Conservation (phyloP, 1,140 invertebrate species). For the Nilaparvata lugens region DNA sequence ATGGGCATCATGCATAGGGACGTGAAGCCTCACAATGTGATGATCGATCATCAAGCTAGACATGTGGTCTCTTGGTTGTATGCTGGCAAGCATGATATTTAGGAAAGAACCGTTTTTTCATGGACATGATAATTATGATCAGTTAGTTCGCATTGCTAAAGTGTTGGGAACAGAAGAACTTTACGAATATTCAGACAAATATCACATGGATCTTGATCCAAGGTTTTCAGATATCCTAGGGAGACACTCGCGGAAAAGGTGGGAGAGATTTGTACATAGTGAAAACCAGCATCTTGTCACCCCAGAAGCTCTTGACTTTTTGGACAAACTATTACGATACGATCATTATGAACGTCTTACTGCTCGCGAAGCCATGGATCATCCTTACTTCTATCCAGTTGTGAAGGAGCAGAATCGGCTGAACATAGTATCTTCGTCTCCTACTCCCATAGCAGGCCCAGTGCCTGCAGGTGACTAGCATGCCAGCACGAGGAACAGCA, state of each 20-base stretch:
- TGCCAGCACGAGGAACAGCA: slow-evolving; percentile 2
- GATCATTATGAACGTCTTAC: slow-evolving; percentile 98
- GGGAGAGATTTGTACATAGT: slow-evolving; percentile 98
- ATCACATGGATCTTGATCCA: slow-evolving; percentile 96
- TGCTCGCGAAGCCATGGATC: slow-evolving; percentile 98
- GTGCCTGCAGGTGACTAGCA: slow-evolving; percentile 14
- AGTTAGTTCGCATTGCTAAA: slow-evolving; percentile 98
- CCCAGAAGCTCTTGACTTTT: slow-evolving; percentile 96
- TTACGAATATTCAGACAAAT: slow-evolving; percentile 99
- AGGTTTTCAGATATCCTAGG: slow-evolving; percentile 35
- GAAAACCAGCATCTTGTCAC: slow-evolving; percentile 99
- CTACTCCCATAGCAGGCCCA: slow-evolving; percentile 43
- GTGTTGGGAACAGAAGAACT: slow-evolving; percentile 98
- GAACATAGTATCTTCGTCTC: slow-evolving; percentile 53
- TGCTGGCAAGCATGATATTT: slow-evolving; percentile 99
- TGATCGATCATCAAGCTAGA: slow-evolving; percentile 99
- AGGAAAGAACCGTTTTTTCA: slow-evolving; percentile 99
- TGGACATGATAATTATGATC: slow-evolving; percentile 99
- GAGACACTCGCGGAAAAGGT: slow-evolving; percentile 95
- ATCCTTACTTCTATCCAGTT: slow-evolving; percentile 67
- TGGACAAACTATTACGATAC: slow-evolving; percentile 97
- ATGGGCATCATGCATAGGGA: slow-evolving; percentile 99
- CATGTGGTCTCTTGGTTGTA: slow-evolving; percentile 99
- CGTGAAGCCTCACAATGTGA: slow-evolving; percentile 99
- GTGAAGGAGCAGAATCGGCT: slow-evolving; percentile 77